A percentile compares a stretch with the other conserved stretches of the same genome.
These are phyloP conservation scores for Junonia oenone DNA, from an alignment of 2,888 invertebrate species.

Conservation along the genomic window DNA sequence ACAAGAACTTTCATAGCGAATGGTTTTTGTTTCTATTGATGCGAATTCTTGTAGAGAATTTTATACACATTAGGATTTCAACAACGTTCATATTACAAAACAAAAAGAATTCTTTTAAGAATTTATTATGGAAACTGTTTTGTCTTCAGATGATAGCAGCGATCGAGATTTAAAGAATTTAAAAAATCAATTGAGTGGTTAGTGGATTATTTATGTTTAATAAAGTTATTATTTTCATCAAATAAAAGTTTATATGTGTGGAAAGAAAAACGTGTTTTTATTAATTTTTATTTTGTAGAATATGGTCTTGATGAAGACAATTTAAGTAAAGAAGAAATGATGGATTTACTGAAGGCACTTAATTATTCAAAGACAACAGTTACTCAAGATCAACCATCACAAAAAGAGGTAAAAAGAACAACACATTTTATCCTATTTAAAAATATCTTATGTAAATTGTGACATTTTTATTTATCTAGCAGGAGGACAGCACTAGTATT, in stretches of 20 bases:
- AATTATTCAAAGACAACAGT: conserved; percentile 63
- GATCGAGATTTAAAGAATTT: conserved; percentile 63
- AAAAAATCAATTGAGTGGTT: conserved; percentile 63
- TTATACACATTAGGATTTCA: too few relatives aligned
- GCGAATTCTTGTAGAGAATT: too few relatives aligned
- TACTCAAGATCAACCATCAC: conserved; percentile 51
- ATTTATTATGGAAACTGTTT: conserved; percentile 38
- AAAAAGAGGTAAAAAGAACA: conserved; percentile 39
- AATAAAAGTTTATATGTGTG: too few relatives aligned
- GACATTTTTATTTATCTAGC: conserved; percentile 33
- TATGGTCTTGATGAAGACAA: conserved; percentile 69
- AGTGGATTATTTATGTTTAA: conserved; percentile 15
- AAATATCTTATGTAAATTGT: not conserved
- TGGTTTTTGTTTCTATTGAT: too few relatives aligned
- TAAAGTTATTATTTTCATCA: not conserved
- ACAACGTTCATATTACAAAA: too few relatives aligned
- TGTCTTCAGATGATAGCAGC: conserved; percentile 65
- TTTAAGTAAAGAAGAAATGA: conserved; percentile 69
- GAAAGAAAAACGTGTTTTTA: too few relatives aligned
- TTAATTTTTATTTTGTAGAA: conserved; percentile 42
- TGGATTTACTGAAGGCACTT: conserved; percentile 63
- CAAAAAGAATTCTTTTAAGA: not conserved
- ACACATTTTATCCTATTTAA: not conserved
- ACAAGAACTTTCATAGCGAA: too few relatives aligned
- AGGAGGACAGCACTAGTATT: conserved; percentile 34